Evolutionary conservation across 1,140 invertebrate species (phyloP), one percentile per base, ranked within the genome.

Genomic region (Drosophila nasuta): DNA sequence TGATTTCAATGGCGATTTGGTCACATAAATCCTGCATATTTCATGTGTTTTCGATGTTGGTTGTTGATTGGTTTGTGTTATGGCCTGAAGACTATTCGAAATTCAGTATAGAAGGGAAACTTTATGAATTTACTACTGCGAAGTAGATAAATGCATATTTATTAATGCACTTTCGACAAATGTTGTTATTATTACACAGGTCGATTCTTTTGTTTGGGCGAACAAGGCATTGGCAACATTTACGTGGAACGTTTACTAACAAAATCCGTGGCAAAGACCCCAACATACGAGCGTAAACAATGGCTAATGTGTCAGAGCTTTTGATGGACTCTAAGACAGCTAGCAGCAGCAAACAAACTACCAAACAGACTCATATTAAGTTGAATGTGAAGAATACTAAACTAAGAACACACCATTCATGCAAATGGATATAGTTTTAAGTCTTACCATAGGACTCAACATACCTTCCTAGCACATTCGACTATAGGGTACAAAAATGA

Each of bases 1-100:
- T 28, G 46, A 13, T 15, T 33, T n/a, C n/a, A 28, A 15, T 51
- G 30, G 51, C 59, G 46, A 49, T 45, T 38, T 28, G 46, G 43
- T 51, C 66, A 76, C 73, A 72, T 33, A 51, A 63, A 70, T 45
- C n/a, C 43, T 89, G 64, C 77, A 89, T 81, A 80, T 80, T 83
- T 89, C 17, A 78, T 88, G 57, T 65, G 75, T 67, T 66, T 86
- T 7, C 33, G 52, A 59, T 11, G 7, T 68, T 46, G 28, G 48
- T 51, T 48, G 52, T 67, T 62, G 69, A 20, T 45, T 59, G 33
- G 17, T 57, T 49, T 51, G 17, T 69, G 63, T 59, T 33, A 33
- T 43, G 45, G 77, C 77, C 72, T 74, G 58, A 6, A 54, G 41
- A 3, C 35, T 10, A 38, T 25, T 25, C 8, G 35, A 43, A 43